Percentiles rank a stretch among this genome's conserved stretches.
Evolutionary conservation across 2,797 vertebrate genomes (phyloP).

Genomic region (Dicrostonyx torquatus): DNA sequence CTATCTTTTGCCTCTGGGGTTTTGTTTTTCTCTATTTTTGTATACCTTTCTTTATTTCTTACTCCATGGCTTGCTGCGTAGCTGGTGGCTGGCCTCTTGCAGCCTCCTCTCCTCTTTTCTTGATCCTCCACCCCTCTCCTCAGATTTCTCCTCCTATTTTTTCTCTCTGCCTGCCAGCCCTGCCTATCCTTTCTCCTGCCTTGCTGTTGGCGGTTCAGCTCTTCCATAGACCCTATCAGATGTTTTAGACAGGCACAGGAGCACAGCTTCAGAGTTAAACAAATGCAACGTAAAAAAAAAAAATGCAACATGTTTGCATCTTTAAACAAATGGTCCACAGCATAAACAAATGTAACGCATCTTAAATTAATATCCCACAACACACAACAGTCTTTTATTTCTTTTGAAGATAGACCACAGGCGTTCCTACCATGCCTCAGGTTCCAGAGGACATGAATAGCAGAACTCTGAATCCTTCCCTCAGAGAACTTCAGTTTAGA

Average conservation of each 20-base stretch:
- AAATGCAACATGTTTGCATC: neutral
- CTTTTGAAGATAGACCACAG: neutral
- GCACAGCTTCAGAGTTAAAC: neutral
- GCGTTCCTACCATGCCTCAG: neutral
- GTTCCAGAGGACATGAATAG: neutral
- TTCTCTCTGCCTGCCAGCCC: neutral
- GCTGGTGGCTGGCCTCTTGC: neutral
- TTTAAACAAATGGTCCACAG: neutral
- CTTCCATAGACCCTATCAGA: neutral
- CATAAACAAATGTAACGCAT: neutral
- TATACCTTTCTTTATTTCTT: neutral
- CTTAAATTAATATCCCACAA: neutral
- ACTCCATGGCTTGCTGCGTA: neutral
- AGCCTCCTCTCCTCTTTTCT: neutral
- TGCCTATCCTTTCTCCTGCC: neutral
- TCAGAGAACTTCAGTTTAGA: neutral
- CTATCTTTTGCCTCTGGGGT: neutral
- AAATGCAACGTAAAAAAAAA: neutral
- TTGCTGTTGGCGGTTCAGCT: too few relatives aligned
- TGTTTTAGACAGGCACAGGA: neutral
- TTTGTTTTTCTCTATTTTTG: neutral
- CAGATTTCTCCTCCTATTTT: neutral
- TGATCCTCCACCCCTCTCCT: neutral
- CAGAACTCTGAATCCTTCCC: neutral
- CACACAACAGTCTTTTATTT: constrained; percentile 50